Conservation (phyloP, 1,140 invertebrate species). For the Trichonephila clavata region DNA sequence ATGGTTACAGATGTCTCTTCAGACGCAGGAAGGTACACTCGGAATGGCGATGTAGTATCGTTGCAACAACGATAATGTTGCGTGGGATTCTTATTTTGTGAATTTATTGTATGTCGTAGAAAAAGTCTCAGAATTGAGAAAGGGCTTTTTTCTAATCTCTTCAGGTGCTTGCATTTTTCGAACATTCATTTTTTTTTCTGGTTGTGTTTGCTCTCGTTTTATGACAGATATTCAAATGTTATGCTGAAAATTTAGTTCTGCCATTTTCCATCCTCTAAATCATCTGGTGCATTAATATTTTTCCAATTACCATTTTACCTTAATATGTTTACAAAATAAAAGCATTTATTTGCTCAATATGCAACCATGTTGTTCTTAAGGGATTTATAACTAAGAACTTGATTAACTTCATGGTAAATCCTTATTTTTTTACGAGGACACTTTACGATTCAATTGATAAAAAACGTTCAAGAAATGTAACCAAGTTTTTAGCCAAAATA, state of each 20-base stretch:
- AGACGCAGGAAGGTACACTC: neutral
- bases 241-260: neutral
- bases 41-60: neutral
- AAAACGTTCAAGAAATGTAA: too few species aligned
- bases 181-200: neutral
- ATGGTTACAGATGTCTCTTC: constrained; percentile 48
- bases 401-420: too few species aligned
- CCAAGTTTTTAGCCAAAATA: too few species aligned
- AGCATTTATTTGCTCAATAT: too few species aligned
- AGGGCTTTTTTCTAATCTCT: neutral
- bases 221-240: neutral
- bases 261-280: neutral
- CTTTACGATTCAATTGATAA: too few species aligned
- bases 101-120: constrained; percentile 33
- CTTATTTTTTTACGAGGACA: too few species aligned
- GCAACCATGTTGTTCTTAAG: too few species aligned
- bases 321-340: too few species aligned
- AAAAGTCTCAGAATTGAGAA: constrained; percentile 9
- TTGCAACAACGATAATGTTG: constrained; percentile 33
- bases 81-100: neutral
- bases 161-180: neutral
- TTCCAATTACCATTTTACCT: too few species aligned
- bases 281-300: neutral
- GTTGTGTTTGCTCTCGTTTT: neutral
- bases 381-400: too few species aligned